Evolutionary conservation across 2,888 invertebrate genomes (phyloP), one percentile per base, ranked within the genome.

Genomic region (Agrotis clavis): DNA sequence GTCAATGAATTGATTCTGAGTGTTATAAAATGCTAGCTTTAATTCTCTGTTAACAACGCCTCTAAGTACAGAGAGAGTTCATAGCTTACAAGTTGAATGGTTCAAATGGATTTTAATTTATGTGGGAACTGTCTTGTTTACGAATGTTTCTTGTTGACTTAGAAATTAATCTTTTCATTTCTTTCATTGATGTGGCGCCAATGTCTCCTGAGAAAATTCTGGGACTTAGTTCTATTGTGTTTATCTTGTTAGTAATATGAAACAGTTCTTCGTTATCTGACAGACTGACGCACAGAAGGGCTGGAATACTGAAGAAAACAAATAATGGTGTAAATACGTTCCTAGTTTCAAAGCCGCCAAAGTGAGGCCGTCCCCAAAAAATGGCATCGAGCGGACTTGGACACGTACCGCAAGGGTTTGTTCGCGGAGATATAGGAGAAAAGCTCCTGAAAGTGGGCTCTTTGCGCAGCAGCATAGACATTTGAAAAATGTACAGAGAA

Each of bases 91-190:
- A 56, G 56, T 30, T 56, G 56, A 56, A 56, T 30, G 30, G 18
- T 5, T 56, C 30, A 56, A 56, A 56, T 30, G 30, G 11, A 56
- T 56, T 56, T 18, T 56, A 30, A n/a, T 30, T 30, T 41, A 41
- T 41, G 11, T 56, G n/a, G 56, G n/a, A 56, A 56, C n/a, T 56
- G 11, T 56, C 16, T 25, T 56, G 30, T 56, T 54, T 18, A 56
- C 13, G 5, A n/a, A 30, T 30, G 30, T 56, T 56, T 56, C 56
- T 56, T 56, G 30, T 56, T 13, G 30, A 56, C 30, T 56, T 56
- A 30, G 56, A 30, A 30, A 30, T n/a, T 5, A 56, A 56, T 56
- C 7, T 30, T 63, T 35, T 35, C 3, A 21, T 54, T 54, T 25
- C 18, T 56, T 56, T 54, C 2, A 25, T 45, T 65, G 4, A 18